Evolutionary conservation across 1,140 invertebrate species (phyloP), one percentile per base, ranked within the genome.

Genomic region (Rhopalosiphum padi): DNA sequence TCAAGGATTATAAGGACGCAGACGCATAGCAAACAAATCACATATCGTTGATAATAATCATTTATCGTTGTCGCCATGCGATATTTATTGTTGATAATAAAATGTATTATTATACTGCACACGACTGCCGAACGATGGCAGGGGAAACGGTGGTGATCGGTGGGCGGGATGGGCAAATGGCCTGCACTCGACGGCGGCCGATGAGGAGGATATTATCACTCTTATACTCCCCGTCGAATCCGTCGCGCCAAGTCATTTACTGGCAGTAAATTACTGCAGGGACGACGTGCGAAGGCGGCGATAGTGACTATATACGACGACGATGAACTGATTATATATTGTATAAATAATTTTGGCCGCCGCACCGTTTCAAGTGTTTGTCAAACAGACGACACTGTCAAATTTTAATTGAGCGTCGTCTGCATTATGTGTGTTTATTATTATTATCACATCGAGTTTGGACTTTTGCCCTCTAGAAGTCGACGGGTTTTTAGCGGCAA

Each of bases 391-490:
- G 90, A 89, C 15, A 77, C 21, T 51, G 77, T 92, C 77, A 53
- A 92, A 92, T 92, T 92, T 92, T 92, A 92, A 92, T 93, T 85
- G 91, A 43, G 82, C 37, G 37, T 48, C 89, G 89, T 88, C 41
- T 46, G 60, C 60, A 77, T n/a, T 77, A 77, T 21, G 43, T 46
- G 22, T 85, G 4, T 48, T 51, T n/a, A 48, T 48, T 77, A 77
- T 77, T 77, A n/a, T 35, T 77, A 77, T 35, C n/a, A 77, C 15
- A 18, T 21, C 11, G 60, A 77, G 8, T 88, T 51, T 48, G n/a
- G 87, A 25, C n/a, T 88, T 53, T 37, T 23, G 46, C 21, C n/a
- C 30, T 23, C 9, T 88, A 48, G 25, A 46, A 23, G 41, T n/a
- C 46, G 18, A 48, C 86, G 46, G 21, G 43, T 48, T n/a, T 21